A percentile compares a stretch with the other conserved stretches of the same genome.
Evolutionary conservation across 2,888 invertebrate species (phyloP).

Genomic region (Gisinianus flammeolus): DNA sequence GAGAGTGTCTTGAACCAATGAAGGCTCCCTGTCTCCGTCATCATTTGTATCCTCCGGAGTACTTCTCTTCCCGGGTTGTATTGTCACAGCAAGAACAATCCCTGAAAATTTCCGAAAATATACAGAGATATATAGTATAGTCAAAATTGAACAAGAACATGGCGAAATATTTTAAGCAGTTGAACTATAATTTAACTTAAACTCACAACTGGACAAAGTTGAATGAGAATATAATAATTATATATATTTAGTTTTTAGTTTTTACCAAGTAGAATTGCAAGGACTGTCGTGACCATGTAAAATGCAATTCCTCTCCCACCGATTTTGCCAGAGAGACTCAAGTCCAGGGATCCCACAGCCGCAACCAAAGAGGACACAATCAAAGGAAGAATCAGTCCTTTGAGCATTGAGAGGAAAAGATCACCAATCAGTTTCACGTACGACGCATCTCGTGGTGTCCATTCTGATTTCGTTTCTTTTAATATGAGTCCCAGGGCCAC

Average conservation of each 20-base stretch:
- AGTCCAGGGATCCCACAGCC: constrained; percentile 88
- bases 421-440: constrained; percentile 94
- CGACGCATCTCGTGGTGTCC: constrained; percentile 84
- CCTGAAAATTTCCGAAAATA: too few relatives aligned
- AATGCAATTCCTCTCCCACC: constrained; percentile 86
- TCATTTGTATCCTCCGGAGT: constrained; percentile 43
- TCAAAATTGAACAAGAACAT: too few relatives aligned
- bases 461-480: constrained; percentile 64
- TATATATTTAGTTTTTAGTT: too few relatives aligned
- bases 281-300: constrained; percentile 90
- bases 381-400: constrained; percentile 91
- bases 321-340: constrained; percentile 87
- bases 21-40: constrained; percentile 70
- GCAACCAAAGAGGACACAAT: constrained; percentile 87
- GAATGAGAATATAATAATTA: too few relatives aligned
- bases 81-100: constrained; percentile 85
- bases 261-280: constrained; percentile 77
- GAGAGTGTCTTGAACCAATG: constrained; percentile 77
- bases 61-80: constrained; percentile 72
- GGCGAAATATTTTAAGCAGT: too few relatives aligned
- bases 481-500: constrained; percentile 75
- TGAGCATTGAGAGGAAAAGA: constrained; percentile 92
- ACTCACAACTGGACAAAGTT: too few relatives aligned
- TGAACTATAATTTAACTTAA: too few relatives aligned
- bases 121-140: too few relatives aligned